These are phyloP conservation scores for Drosophila repletoides DNA, from an alignment of 1,140 invertebrate species.

Conservation along the genomic window DNA sequence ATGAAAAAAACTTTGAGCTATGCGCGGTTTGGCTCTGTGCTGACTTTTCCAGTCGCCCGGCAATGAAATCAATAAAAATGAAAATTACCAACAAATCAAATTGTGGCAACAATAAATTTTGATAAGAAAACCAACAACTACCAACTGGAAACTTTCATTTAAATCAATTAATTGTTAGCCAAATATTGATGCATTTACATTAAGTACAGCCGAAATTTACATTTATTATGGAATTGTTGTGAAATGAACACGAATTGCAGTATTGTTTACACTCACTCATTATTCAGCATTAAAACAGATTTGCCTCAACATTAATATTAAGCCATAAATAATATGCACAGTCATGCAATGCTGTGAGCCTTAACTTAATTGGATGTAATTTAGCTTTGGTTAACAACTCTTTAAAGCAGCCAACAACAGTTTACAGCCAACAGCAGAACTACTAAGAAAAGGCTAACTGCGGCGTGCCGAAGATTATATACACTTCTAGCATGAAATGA, in stretches of 20 bases:
- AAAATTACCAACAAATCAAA: conserved; percentile 43
- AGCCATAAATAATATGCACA: conserved; percentile 7
- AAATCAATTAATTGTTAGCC: too few species aligned
- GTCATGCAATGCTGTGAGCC: too few species aligned
- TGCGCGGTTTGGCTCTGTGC: background rate
- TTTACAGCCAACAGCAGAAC: too few species aligned
- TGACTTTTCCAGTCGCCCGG: conserved; percentile 7
- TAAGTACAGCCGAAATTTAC: too few species aligned
- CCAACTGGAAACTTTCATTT: background rate
- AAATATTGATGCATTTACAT: too few species aligned
- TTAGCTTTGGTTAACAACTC: background rate
- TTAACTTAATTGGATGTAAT: conserved; percentile 11
- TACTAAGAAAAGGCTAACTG: too few species aligned
- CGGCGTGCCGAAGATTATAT: too few species aligned
- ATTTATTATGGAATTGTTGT: too few species aligned
- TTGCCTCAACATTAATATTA: conserved; percentile 10
- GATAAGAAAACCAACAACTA: background rate
- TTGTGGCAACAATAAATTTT: conserved; percentile 42
- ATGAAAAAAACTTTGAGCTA: conserved; percentile 9
- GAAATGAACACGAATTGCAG: too few species aligned
- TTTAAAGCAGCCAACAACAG: too few species aligned
- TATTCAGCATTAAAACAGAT: background rate
- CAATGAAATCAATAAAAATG: conserved; percentile 53
- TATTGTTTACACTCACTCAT: background rate
- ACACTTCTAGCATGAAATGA: too few species aligned